Evolutionary conservation across 2,888 invertebrate species (phyloP), one percentile per base, ranked within the genome.

Genomic region (Drosophila parthenogenetica): DNA sequence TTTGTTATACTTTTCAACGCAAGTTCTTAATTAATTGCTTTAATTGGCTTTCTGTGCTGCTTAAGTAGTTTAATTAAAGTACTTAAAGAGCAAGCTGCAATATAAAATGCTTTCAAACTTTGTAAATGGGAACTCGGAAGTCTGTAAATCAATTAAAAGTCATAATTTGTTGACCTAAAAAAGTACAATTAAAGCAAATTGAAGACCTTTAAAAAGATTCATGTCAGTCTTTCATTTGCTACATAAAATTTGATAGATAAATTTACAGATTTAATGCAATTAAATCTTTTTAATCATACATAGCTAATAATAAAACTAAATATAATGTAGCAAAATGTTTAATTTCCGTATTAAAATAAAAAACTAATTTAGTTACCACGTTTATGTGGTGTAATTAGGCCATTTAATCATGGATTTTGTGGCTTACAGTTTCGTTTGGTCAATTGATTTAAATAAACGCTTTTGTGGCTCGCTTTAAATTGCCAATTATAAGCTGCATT

Each of bases 391-490:
- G 46, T 37, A 25, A 57, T 46, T 76, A 40, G 54, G 50, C 50
- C 16, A 55, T 35, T 69, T 62, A 73, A 78, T 73, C 74, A 29
- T 39, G 35, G 45, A 46, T 49, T 63, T 65, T 55, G 40, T 54
- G 57, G 75, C 54, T 45, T 55, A 37, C 43, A 45, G 58, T 57
- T 48, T 49, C 25, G 35, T 53, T 61, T 39, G 69, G 73, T 51
- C 84, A 72, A 87, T 72, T 84, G 81, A 87, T 81, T 85, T 81
- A 71, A 87, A 85, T 81, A 73, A 69, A 66, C 76, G 57, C 66
- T 66, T 29, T 59, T 62, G 82, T 58, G 76, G 79, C 70, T 62
- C 40, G 61, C 67, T 74, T 82, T 85, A 83, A 88, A 83, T 87
- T 82, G 83, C 77, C 83, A 83, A 83, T 83, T 83, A 83, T 83